A percentile compares a stretch with the other conserved stretches of the same genome.
Conservation (phyloP, 2,113 vertebrate genomes). For the Elephantulus edwardii region DNA sequence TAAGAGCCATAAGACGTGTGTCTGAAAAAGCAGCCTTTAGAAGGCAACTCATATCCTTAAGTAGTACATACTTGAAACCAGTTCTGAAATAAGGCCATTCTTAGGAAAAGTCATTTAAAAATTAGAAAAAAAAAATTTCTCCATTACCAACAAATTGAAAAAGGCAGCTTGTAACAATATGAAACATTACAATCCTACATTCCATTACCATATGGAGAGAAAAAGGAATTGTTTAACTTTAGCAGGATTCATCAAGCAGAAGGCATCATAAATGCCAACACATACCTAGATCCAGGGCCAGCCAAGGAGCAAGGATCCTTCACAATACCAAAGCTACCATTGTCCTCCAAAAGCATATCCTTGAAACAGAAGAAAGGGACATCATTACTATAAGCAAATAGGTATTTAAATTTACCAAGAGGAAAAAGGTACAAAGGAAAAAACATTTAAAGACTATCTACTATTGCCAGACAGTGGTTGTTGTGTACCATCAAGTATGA, state of each 20-base stretch:
- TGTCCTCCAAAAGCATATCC: conserved; percentile 84
- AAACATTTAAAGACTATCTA: background rate
- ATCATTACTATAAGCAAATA: background rate
- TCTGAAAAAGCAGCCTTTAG: background rate
- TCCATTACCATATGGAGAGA: background rate
- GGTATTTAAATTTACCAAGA: background rate
- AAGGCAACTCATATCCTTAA: background rate
- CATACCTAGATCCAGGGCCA: conserved; percentile 84
- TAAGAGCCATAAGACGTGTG: background rate
- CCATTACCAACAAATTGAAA: background rate
- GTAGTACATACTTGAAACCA: background rate
- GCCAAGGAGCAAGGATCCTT: conserved; percentile 76
- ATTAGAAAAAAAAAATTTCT: background rate
- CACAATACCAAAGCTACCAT: conserved; percentile 75
- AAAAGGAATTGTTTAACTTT: background rate
- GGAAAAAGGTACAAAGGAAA: background rate
- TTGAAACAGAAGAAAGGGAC: conserved; percentile 77
- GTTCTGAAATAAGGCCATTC: background rate
- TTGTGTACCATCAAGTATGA: too few species aligned
- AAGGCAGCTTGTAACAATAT: background rate
- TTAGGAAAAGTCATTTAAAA: background rate
- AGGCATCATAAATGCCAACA: background rate
- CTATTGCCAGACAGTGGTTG: background rate
- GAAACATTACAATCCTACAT: background rate
- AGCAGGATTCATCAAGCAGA: background rate